Base-by-base conservation (phyloP, 2,888 invertebrate species). In the Blastobasis lacticolella region DNA sequence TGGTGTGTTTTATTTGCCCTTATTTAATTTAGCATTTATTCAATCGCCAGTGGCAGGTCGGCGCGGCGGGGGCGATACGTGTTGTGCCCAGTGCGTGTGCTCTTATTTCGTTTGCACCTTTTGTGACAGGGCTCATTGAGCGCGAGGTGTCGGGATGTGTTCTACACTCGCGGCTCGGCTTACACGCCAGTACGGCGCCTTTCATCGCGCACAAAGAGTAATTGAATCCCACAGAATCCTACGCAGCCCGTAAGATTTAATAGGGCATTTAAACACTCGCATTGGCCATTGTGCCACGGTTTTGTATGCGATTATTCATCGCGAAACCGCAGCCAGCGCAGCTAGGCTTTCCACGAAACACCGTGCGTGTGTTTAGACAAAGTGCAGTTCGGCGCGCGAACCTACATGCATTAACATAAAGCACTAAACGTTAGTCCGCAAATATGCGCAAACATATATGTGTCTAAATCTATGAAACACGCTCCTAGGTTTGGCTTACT, bases 21-120 rank as follows among this genome's bases (percentile, higher is more conserved):
- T 80, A 86, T 88, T 88, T 84, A 88, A 89, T 89, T 88, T 87
- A 78, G 81, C 81, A 85, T 86, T 88, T 88, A 88, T 88, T 87
- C 82, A 89, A 88, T 88, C 84, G 84, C 77, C 80, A 23, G 23
- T 23, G 23, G 23, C 23, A 23, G 23, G 23, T 23, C 23, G 23
- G 23, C 75, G 75, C 63, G 49, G 49, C 47, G 51, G 73, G 78
- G 75, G 73, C 73, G 78, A 81, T 80, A 75, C 73, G 76, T 74
- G 78, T 75, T 74, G 73, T 78, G 69, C 73, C 73, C 75, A 69
- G 65, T 77, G 23, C 23, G 23, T 23, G 23, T 23, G 66, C 70
- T 78, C 71, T 78, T 74, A 75, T 81, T 81, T 74, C 76, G 75
- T 83, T 85, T 79, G 79, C 87, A 82, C 84, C 86, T 81, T 87